These are phyloP conservation scores for Leucophenga montana DNA, from an alignment of 2,888 invertebrate species.

Conservation along the genomic window DNA sequence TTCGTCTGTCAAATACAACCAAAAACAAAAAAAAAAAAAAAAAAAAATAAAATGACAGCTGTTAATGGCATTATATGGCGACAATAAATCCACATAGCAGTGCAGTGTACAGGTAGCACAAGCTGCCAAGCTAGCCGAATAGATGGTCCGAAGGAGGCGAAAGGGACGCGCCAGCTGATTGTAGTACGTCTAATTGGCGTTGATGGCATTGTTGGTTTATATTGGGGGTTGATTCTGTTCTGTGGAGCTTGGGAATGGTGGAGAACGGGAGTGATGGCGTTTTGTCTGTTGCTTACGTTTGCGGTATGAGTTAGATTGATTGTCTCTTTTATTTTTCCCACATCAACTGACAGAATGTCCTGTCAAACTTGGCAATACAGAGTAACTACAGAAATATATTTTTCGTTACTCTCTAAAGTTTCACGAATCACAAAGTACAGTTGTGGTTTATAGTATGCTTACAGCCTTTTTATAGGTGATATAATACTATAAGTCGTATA, in stretches of 20 bases:
- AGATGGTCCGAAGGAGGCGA: slow-evolving; percentile 30
- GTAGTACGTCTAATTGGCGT: slow-evolving; percentile 40
- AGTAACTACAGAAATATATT: too few relatives aligned
- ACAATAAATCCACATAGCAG: slow-evolving; percentile 11
- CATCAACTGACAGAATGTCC: slow-evolving; percentile 31
- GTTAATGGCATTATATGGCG: slow-evolving; percentile 60
- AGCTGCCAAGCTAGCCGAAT: not conserved
- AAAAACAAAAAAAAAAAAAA: slow-evolving; percentile 20
- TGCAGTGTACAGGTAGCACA: not conserved
- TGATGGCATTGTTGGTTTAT: not conserved
- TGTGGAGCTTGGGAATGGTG: too few relatives aligned
- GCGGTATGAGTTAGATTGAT: slow-evolving; percentile 20
- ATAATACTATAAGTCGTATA: not conserved
- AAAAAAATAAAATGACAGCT: slow-evolving; percentile 56
- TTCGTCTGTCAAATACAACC: slow-evolving; percentile 58
- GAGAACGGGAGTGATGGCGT: too few relatives aligned
- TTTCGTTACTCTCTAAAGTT: too few relatives aligned
- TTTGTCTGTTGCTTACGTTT: not conserved
- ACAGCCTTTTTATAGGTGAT: not conserved
- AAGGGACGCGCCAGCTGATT: slow-evolving; percentile 31
- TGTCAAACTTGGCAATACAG: too few relatives aligned
- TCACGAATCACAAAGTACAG: not conserved
- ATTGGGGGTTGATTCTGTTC: not conserved
- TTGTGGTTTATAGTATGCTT: not conserved
- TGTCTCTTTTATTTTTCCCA: not conserved